phyloP scores from a whole-genome alignment of 2,797 vertebrate species.

The Tamandua tetradactyla region DNA sequence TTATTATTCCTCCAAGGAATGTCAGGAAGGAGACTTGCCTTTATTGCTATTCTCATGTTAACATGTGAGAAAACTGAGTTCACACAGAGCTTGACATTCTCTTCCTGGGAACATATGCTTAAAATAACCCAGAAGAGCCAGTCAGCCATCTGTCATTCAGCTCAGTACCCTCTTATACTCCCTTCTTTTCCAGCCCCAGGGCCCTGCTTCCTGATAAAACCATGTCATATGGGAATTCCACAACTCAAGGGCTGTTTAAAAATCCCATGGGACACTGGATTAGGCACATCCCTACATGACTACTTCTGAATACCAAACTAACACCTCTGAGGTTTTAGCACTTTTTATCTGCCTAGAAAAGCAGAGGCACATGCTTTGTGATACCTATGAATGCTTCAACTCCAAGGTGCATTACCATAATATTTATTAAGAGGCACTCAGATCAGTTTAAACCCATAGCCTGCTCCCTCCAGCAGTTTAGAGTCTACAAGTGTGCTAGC shows the following conservation, averaged over 20 bases:
- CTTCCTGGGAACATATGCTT: constrained; percentile 63
- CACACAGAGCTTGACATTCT: constrained; percentile 42
- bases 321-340: neutral
- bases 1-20: constrained; percentile 72
- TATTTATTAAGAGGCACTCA: neutral
- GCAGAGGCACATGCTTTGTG: neutral
- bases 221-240: constrained; percentile 45
- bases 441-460: neutral
- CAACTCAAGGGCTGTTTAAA: constrained; percentile 17
- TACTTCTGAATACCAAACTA: constrained; percentile 15
- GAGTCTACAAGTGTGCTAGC: neutral
- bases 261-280: neutral
- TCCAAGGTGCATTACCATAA: neutral
- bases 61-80: constrained; percentile 62
- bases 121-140: constrained; percentile 45
- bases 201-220: neutral
- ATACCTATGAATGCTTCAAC: neutral
- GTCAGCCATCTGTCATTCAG: neutral
- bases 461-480: neutral
- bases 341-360: neutral
- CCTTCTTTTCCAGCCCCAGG: neutral
- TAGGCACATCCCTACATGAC: neutral
- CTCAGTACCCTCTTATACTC: neutral
- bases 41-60: constrained; percentile 57
- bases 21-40: constrained; percentile 13